Base-by-base conservation (phyloP, 2,888 invertebrate genomes). In the Sesamia inferens region DNA sequence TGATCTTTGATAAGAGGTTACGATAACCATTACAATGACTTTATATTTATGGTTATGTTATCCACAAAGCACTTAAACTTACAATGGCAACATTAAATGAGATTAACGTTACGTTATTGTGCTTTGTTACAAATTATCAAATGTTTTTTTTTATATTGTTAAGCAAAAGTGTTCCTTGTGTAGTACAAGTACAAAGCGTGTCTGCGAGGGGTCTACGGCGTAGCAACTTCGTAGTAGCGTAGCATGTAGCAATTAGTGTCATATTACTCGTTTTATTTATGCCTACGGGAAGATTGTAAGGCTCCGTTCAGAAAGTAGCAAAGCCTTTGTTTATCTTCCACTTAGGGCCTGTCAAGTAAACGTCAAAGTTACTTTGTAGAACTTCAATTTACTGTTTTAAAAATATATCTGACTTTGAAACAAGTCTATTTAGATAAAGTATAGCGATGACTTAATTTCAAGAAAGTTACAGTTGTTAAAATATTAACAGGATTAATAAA, bases 231-330 rank as follows among this genome's bases (percentile, higher is more conserved):
- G 91, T 92, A 92, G 90, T 87, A 83, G 82, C 81, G 84, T 88
- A 92, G 92, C 91, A 31, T 44, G 92, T 92, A 92, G 92, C 91
- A 92, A 92, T 92, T 93, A 92, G 89, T 90, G 88, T 90, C 91
- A 91, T 89, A 89, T 88, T 91, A 85, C 86, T 78, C 81, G 87
- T 86, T 87, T 89, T 90, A 90, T 89, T 91, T 90, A 91, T 88
- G 83, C 88, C 84, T 78, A 71, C 71, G 80, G 82, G 73, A 71
- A 78, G 73, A 80, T 77, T 71, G 68, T 58, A 54, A 80, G 80
- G 71, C 73, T 74, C 74, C 78, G 64, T 80, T 62, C 57, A 68
- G 71, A 75, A 64, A 79, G 84, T 70, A 76, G 64, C 78, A 67
- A 78, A 81, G 71, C 55, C 74, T 86, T 82, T 86, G 85, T 85